Conservation (phyloP, 2,888 invertebrate species). For the Neoscelio sp. region DNA sequence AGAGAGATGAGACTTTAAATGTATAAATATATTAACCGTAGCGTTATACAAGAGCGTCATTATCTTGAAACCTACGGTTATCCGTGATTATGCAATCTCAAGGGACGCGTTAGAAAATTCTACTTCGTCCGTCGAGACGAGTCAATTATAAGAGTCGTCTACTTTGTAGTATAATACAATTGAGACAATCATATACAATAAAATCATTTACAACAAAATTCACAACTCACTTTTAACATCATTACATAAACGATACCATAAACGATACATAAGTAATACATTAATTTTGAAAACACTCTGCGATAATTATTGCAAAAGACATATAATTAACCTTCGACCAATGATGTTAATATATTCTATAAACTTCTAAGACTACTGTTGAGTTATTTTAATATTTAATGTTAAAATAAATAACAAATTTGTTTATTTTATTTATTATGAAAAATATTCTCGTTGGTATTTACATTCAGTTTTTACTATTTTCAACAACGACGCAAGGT, state of each 20-base stretch:
- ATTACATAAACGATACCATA: conserved; percentile 59
- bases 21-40: conserved; percentile 55
- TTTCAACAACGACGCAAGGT: too few species aligned
- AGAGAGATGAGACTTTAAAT: conserved; percentile 36
- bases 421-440: too few species aligned
- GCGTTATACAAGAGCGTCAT: conserved; percentile 60
- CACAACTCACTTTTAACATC: conserved; percentile 39
- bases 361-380: too few species aligned
- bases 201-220: conserved; percentile 61
- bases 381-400: too few species aligned
- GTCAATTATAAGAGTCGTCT: conserved; percentile 59
- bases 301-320: background rate
- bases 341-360: too few species aligned
- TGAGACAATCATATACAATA: conserved; percentile 56
- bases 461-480: too few species aligned
- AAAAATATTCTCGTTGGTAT: too few species aligned
- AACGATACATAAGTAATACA: background rate
- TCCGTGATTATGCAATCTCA: conserved; percentile 60
- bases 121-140: conserved; percentile 61
- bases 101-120: conserved; percentile 62
- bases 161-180: conserved; percentile 61
- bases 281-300: conserved; percentile 6
- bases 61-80: conserved; percentile 62
- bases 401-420: too few species aligned
- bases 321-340: too few species aligned